Evolutionary conservation across 2,888 invertebrate species (phyloP), one percentile per base, ranked within the genome.

Genomic region (Colostygia pectinataria): DNA sequence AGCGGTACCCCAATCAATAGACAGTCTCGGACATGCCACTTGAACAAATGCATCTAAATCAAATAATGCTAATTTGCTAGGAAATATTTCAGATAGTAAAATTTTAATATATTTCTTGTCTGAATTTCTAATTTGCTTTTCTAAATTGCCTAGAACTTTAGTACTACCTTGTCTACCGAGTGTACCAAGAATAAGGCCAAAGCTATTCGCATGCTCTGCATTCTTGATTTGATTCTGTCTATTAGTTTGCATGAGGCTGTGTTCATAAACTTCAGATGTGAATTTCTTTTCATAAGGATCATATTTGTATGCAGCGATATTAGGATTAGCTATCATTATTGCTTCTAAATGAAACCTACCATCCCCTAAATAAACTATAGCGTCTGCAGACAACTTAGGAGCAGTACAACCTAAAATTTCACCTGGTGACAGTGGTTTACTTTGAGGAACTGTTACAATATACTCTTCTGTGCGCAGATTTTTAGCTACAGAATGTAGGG

Each of bases 351-450:
- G 99, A 87, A 99, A 99, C 63, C 99, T 92, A 1, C 99, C 99
- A 92, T 99, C 99, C 3, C 99, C 99, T 39, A 99, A 87, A 78
- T 99, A 99, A 63, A 99, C 91, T 24, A 99, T 89, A 15, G 92
- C 92, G 74, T 97, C 94, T 61, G 95, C 94, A 42, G 92, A 90
- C 54, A 98, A 82, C 66, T 93, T 93, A 1, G 99, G 99, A n/a
- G 99, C 96, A 4, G 99, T 99, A 76, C 99, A 99, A 0, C 99
- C 99, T 28, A 99, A 91, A 65, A 99, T 96, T 91, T 99, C 99
- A 13, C 99, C 99, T 0, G 99, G 98, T 44, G 98, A 98, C 23
- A 99, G 81, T 0, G 99, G 99, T 77, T 96, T 98, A 66, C 95
- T 93, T 82, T 99, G 98, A 0, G 99, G 99, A 18, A 96, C 92